Conservation (phyloP, 2,888 invertebrate species). For the Autographa gamma region DNA sequence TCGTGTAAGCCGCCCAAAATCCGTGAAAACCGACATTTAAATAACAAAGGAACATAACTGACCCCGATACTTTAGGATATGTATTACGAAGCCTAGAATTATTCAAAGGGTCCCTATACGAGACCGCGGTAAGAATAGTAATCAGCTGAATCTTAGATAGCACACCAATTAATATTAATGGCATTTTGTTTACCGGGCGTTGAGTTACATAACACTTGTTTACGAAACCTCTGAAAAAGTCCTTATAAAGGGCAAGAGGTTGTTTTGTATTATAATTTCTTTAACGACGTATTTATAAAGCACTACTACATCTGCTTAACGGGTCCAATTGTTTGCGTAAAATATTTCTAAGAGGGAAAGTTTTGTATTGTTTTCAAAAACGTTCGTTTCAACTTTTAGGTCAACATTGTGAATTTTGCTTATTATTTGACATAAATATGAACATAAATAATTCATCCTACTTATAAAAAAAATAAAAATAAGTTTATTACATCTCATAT, state of each 20-base stretch:
- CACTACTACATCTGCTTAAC: neutral
- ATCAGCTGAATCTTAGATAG: constrained; percentile 20
- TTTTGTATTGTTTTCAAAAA: too few species aligned
- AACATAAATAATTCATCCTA: neutral
- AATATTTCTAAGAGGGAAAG: neutral
- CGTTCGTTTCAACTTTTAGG: too few species aligned
- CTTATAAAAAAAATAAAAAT: too few species aligned
- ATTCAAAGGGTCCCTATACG: constrained; percentile 27
- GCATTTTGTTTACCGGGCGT: neutral
- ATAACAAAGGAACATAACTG: neutral
- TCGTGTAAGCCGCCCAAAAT: neutral
- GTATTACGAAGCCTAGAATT: constrained; percentile 25
- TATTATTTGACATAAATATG: neutral
- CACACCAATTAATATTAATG: constrained; percentile 29
- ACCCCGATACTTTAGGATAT: constrained; percentile 8
- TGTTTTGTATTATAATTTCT: neutral
- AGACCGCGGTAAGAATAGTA: constrained; percentile 25
- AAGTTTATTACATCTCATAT: too few species aligned
- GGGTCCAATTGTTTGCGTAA: neutral
- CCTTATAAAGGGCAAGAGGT: neutral
- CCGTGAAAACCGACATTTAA: constrained; percentile 5
- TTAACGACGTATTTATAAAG: neutral
- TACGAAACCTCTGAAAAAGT: neutral
- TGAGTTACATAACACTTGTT: neutral
- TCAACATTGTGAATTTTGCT: too few species aligned